These are phyloP conservation scores for Spinus olivaceus DNA, from an alignment of 2,797 vertebrate genomes.

Conservation along the genomic window DNA sequence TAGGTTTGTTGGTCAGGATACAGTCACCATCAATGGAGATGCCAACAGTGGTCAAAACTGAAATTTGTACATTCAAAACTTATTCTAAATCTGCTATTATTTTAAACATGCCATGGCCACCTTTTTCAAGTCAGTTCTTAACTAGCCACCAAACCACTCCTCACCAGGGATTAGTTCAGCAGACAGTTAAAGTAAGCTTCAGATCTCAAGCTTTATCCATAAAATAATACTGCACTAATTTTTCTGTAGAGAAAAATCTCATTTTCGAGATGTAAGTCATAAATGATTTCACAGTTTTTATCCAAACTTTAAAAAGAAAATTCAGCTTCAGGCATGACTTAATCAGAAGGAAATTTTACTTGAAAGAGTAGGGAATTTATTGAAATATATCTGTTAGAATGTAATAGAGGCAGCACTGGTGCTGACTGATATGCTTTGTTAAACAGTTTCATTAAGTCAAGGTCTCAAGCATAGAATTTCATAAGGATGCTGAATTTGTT, in stretches of 20 bases:
- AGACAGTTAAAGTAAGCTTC: not conserved
- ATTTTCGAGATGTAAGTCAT: not conserved
- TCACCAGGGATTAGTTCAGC: not conserved
- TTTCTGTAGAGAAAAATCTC: not conserved
- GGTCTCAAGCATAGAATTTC: not conserved
- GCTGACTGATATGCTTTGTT: not conserved
- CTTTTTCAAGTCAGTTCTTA: not conserved
- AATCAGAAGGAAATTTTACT: constrained; percentile 6
- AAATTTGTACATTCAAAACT: not conserved
- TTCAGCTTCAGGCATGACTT: not conserved
- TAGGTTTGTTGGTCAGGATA: not conserved
- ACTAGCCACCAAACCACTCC: not conserved
- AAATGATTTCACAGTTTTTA: constrained; percentile 2
- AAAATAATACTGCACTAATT: not conserved
- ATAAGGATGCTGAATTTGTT: not conserved
- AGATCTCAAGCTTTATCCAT: not conserved
- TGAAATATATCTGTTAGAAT: not conserved
- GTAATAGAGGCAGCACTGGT: not conserved
- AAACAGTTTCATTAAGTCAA: constrained; percentile 10
- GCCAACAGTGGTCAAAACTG: not conserved
- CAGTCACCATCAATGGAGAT: not conserved
- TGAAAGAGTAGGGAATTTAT: not conserved
- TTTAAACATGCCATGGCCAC: not conserved
- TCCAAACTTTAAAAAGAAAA: constrained; percentile 13
- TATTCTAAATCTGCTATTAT: not conserved